phyloP scores from a whole-genome alignment of 2,113 vertebrate species.

The Paradoxurus hermaphroditus region DNA sequence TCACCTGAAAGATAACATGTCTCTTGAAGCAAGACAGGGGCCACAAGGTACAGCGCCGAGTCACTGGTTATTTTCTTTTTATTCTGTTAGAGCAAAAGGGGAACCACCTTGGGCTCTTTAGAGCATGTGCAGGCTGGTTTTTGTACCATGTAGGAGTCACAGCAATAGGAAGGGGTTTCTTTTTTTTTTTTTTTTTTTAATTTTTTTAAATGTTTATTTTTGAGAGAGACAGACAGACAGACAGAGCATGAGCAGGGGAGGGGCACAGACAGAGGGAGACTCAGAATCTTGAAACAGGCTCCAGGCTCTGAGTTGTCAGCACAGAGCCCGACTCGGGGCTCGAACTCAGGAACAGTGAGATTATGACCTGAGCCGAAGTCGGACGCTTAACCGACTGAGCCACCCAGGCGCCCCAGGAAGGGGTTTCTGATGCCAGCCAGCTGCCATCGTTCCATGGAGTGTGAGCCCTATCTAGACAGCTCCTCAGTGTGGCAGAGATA shows the following conservation, averaged over 20 bases:
- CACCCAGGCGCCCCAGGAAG: too few relatives aligned
- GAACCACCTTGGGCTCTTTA: neutral
- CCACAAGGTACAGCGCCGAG: neutral
- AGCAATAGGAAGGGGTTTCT: neutral
- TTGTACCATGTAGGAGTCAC: neutral
- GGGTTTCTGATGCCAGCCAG: neutral
- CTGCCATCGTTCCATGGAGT: neutral
- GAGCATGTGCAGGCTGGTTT: neutral
- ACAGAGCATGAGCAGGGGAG: too few relatives aligned
- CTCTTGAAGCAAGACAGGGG: neutral
- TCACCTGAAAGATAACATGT: neutral
- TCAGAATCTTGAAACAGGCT: too few relatives aligned
- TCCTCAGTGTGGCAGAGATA: neutral
- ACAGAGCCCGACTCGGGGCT: too few relatives aligned
- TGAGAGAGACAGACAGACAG: too few relatives aligned
- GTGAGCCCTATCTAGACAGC: neutral
- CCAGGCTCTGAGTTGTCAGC: too few relatives aligned
- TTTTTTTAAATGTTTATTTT: too few relatives aligned
- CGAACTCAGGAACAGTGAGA: too few relatives aligned
- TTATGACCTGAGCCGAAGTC: too few relatives aligned
- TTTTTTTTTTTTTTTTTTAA: too few relatives aligned
- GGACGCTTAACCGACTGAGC: too few relatives aligned
- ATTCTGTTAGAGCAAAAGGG: neutral
- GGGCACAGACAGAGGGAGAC: too few relatives aligned
- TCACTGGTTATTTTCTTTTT: slow-evolving; percentile 10